phyloP scores from a whole-genome alignment of 2,797 vertebrate genomes.

The Gallinago stenura region DNA sequence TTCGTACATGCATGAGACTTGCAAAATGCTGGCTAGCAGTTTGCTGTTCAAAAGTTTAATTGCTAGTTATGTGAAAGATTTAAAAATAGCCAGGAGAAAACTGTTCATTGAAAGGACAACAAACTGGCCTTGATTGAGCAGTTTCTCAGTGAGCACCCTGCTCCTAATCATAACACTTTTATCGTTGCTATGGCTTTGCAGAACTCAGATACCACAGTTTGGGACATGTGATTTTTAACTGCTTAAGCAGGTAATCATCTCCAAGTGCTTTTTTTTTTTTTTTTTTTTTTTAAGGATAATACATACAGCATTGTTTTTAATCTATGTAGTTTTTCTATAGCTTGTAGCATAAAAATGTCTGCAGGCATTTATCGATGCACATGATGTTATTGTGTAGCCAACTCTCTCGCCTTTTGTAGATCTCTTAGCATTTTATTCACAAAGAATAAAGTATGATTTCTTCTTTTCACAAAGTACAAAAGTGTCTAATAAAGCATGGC shows the following conservation, averaged over 20 bases:
- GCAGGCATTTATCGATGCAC: background rate
- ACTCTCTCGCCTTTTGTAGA: background rate
- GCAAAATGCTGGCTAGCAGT: background rate
- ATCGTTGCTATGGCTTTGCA: background rate
- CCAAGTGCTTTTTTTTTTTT: background rate
- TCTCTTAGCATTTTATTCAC: background rate
- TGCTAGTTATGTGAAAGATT: background rate
- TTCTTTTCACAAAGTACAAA: background rate
- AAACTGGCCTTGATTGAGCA: background rate
- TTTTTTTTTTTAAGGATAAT: background rate
- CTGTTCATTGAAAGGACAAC: background rate
- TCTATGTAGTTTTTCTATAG: background rate
- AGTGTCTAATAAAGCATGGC: background rate
- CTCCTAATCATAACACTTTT: background rate
- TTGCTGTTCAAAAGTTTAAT: background rate
- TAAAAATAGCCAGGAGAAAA: background rate
- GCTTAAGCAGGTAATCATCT: background rate
- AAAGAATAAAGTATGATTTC: background rate
- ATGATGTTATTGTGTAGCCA: background rate
- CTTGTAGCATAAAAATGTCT: background rate
- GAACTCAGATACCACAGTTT: background rate
- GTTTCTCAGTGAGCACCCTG: background rate
- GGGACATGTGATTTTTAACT: background rate
- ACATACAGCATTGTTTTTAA: rapidly evolving
- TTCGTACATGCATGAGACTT: background rate